Base-by-base conservation (phyloP, 1,140 invertebrate genomes). In the Ostrea denselamellosa region DNA sequence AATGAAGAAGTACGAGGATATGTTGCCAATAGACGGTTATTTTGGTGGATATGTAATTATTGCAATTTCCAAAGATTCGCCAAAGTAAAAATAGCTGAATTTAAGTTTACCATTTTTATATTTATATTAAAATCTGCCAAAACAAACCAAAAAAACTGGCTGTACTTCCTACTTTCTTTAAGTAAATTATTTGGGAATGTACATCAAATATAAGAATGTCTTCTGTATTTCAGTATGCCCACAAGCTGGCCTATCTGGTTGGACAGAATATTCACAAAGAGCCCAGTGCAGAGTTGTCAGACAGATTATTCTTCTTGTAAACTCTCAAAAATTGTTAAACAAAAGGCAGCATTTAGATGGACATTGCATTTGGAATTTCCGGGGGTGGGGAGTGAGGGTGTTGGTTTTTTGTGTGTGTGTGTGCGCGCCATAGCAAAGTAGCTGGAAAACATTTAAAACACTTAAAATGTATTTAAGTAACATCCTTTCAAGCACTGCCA, bases 241-340 rank as follows among this genome's bases (percentile, higher is more conserved):
- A 98, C 90, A 98, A 98, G 93, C 91, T 98, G 88, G 97, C 97
- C 0, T 98, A 97, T 90, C 94, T 98, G 0, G 96, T 97, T 9
- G 97, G 97, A 0, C 96, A 97, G 90, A 96, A 95, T 71, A 95
- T 98, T 22, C 94, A 96, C 71, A 94, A 93, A 82, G 90, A 95
- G 5, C 96, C 97, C 0, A 87, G 87, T 58, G 89, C 93, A 71
- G 88, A 90, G 12, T 87, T 96, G n/a, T 92, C 92, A 17, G 93
- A 96, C 68, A 90, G 93, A 68, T 91, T 96, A 19, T 96, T 94
- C 92, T 96, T 95, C 92, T 89, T 96, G 89, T 96, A 93, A 92
- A 87, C 34, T 7, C 25, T 77, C 68, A 77, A 25, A n/a, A 25
- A 25, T 28, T 12, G 25, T 12, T 77, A 28, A 4, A 77, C 22